Conservation (phyloP, 2,888 invertebrate genomes). For the Dynastes grantii region DNA sequence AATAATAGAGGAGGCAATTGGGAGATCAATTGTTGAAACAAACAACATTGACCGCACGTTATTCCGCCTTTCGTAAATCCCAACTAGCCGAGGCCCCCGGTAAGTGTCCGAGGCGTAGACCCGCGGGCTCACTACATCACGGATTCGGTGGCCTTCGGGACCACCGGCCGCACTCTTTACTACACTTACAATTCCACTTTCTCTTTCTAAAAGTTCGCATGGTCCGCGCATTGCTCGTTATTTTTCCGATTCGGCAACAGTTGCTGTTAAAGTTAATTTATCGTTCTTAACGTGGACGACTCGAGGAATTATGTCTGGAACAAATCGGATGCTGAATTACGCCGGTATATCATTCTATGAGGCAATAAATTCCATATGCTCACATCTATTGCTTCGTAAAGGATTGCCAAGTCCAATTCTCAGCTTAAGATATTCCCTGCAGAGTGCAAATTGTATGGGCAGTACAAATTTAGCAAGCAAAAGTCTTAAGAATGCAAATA, state of each 20-base stretch:
- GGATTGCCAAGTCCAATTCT: neutral
- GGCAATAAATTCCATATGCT: slow-evolving; percentile 15
- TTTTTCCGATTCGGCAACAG: slow-evolving; percentile 53
- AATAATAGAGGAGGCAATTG: slow-evolving; percentile 64
- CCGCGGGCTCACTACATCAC: slow-evolving; percentile 66
- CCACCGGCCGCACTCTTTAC: slow-evolving; percentile 58
- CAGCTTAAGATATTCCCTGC: neutral
- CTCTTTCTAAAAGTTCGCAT: slow-evolving; percentile 60
- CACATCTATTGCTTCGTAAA: neutral
- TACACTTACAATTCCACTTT: slow-evolving; percentile 60
- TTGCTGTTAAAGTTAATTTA: slow-evolving; percentile 59
- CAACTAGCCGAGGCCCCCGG: slow-evolving; percentile 63
- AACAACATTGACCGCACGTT: slow-evolving; percentile 64
- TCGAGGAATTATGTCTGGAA: slow-evolving; percentile 22
- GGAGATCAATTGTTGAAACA: slow-evolving; percentile 66
- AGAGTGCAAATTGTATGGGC: neutral
- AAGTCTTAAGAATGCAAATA: too few species aligned
- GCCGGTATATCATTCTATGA: neutral
- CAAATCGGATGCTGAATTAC: neutral
- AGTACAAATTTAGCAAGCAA: too few species aligned
- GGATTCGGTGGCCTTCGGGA: slow-evolving; percentile 49
- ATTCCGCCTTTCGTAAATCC: slow-evolving; percentile 65
- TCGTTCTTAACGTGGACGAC: slow-evolving; percentile 58
- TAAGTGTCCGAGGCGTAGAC: slow-evolving; percentile 63
- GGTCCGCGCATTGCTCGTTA: slow-evolving; percentile 30